Base-by-base conservation (phyloP, 23 tunicate genomes). In the Styela clava region DNA sequence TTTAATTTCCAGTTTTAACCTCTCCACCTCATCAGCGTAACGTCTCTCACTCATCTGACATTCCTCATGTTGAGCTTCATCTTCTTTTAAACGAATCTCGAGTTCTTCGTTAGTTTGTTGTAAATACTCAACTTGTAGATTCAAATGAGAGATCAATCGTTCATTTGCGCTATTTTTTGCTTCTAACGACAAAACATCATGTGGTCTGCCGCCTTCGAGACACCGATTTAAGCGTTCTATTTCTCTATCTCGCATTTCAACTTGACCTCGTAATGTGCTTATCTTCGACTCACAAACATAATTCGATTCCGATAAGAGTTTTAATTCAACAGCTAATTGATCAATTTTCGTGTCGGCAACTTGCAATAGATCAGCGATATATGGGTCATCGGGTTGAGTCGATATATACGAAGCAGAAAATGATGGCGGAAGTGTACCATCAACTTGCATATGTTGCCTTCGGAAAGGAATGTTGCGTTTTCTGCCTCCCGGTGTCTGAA, bases 141-240 rank as follows among this genome's bases (percentile, higher is more conserved):
- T 93, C 35, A 93, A 87, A 70, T 93, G 98, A 7, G 93, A 87
- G 24, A 93, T 88, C 20, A 93, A 83, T 51, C 98, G 80, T 78
- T 93, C 98, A 63, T 93, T 93, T 74, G 94, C 90, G 69, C 80
- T 77, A 70, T 93, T 88, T 62, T 84, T 84, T 27, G 98, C 98
- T 85, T 93, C 98, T 32, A 93, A 56, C 5, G 93, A 87, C 33
- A 93, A 79, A 27, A 93, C 98, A 63, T 93, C 98, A 21, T 93
- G 98, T 2, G 98, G 98, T 87, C 98, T 88, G 33, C 98, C 98
- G 86, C 98, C 98, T 86, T 93, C 98, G 19, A 93, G 81, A 0
- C 86, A 84, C 28, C 98, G 93, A 67, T 93, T 93, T 18, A 93
- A 78, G 18, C 98, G 80, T 26, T 93, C 98, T 35, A 93, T 93